Evolutionary conservation across 2,797 vertebrate genomes (phyloP), one percentile per base, ranked within the genome.

Genomic region (Chromis chromis): DNA sequence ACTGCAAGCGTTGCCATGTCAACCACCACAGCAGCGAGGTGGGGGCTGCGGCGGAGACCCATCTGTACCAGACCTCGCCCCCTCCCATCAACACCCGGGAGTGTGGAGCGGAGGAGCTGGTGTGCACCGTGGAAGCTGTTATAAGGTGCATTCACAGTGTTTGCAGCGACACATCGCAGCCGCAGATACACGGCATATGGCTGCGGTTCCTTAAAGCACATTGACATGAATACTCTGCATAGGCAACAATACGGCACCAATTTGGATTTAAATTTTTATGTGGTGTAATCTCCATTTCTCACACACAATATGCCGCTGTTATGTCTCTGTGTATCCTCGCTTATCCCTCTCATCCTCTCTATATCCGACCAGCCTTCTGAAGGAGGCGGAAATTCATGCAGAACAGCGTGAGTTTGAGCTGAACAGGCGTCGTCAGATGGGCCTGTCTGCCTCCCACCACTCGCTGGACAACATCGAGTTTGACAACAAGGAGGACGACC

Each of bases 401-500:
- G 98, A 99, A 67, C 98, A 97, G 89, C 94, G 98, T 21, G 98
- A 99, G 79, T 91, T 97, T 71, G 98, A 99, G 78, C 86, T 99
- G 85, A 99, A 97, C 81, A 94, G 96, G 33, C 95, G 98, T 25
- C 95, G 97, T 61, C 97, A 99, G 92, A 96, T 99, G 96, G 98
- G 98, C 36, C 93, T 99, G 52, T 98, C 98, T 1, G 96, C 98
- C 63, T 99, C 98, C 19, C 97, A 97, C 86, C 98, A 99, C 72
- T 99, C 98, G 36, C 91, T 99, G 86, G 98, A 99, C 89, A 99
- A 99, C 84, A 95, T 96, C 0, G 98, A 99, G 84, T 99, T 98
- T 79, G 98, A 99, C 84, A 99, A 99, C 93, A 99, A 99, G 90
- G 98, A 99, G 70, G 98, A 99, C 19, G 97, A 99, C 85, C 98